Evolutionary conservation across 2,888 invertebrate species (phyloP), one percentile per base, ranked within the genome.

Genomic region (Eristalinus aeneus): DNA sequence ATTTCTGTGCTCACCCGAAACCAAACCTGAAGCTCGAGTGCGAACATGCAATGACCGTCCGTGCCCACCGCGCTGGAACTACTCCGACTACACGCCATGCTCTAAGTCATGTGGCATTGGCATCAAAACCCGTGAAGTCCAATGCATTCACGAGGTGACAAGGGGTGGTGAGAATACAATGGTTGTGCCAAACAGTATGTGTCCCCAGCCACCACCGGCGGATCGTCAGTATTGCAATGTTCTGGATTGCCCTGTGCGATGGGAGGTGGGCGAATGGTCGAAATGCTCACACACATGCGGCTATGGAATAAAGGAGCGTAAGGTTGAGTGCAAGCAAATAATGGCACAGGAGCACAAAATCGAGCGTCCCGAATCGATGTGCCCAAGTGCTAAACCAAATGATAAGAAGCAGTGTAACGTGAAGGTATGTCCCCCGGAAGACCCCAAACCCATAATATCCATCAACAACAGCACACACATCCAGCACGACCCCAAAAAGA

Each of bases 61-160:
- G 0, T 99, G 99, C 91, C 98, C 98, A 1, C 98, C 98, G 0
- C 95, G 97, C 89, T 98, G 98, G 98, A 97, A 97, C 91, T 96
- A 96, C 89, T 97, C 97, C 0, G 97, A 97, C 73, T 98, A 97
- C 91, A 96, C 96, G 0, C 95, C 96, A 22, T 99, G 99, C 93
- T 97, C 97, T 22, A 97, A 97, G 91, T 96, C 97, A 2, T 99
- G 99, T 91, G 99, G 99, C 34, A 97, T 98, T 88, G 99, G 99
- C 0, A 96, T 97, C 88, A 97, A 98, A 93, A 97, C 96, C 0
- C 94, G 99, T 81, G 97, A 97, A 91, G 98, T 93, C 2, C 92
- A 92, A 84, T 93, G 92, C 85, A 93, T 93, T 76, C 93, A 93
- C 75, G 94, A 96, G 93, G 97, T 97, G 67, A 97, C 97, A 0